Base-by-base conservation (phyloP, 2,113 vertebrate species). In the Urocolius indicus region DNA sequence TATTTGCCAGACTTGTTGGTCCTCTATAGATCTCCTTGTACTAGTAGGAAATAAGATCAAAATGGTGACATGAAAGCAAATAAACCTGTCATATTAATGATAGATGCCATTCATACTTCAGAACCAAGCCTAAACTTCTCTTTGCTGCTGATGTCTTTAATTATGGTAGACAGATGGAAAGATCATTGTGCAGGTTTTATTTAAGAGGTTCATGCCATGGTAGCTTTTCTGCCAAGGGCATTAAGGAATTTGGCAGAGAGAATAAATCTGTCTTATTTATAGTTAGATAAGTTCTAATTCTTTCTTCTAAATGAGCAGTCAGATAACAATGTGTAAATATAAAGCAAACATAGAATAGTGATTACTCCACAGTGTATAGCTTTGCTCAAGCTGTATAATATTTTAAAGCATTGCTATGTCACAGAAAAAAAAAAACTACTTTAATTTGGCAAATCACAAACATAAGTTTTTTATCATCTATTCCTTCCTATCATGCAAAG, bases 81-180 rank as follows among this genome's bases (percentile, higher is more conserved):
- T 81, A 96, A 96, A 76, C 61, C 87, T 91, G 83, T 96, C 94
- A 97, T 87, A 84, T 67, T 92, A 94, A 89, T 94, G 93, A 90
- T 95, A 94, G 94, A 79, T 96, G 84, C 76, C 88, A 80, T 91
- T 89, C 87, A 77, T 91, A 90, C 72, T 74, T 93, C 89, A 90
- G 97, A 97, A 96, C 67, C 78, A 97, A 97, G 93, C 89, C 80
- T 93, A 62, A 96, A 88, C 93, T 94, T 97, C 95, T 95, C 79
- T 96, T 95, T 58, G 4, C 78, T 91, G 78, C 89, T 62, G 65
- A 59, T 95, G 72, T 84, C 79, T 97, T 97, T 98, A 97, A 98
- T 98, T 97, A 93, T 94, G 89, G 62, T 51, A 97, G 94, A 96
- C 97, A 98, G 97, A 98, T 98, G 97, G 97, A 94, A 97, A 97